Base-by-base conservation (phyloP, 2,797 vertebrate genomes). In the Neosilurus hyrtlii region DNA sequence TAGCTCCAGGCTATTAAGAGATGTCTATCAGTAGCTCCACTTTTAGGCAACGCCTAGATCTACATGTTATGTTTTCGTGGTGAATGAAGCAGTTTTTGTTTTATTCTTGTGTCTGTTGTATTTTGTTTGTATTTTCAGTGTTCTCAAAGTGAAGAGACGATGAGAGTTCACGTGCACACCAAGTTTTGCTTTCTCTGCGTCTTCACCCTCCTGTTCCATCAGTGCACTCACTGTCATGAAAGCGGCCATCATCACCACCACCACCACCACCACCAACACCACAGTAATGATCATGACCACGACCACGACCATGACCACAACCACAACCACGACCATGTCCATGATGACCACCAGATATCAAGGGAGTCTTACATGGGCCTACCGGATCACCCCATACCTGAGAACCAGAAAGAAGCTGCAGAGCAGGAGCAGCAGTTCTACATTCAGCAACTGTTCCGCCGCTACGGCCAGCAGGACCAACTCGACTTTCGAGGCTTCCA, bases 161-260 rank as follows among this genome's bases (percentile, higher is more conserved):
- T 99, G 98, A 96, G 96, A 94, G 97, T 98, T 91, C 96, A 97
- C 88, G 91, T 94, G 88, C 97, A 97, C 93, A 97, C 97, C 85
- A 96, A 95, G 91, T 97, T 99, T 92, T 99, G 98, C 93, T 95
- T 99, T 94, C 95, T 99, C 92, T 99, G 97, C 91, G 94, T 99
- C 93, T 93, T 99, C 93, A 97, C 97, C 76, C 96, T 99, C 91
- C 89, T 98, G 88, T 97, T 97, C 91, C 96, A 97, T 90, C 96
- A 97, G 83, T 97, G 96, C 91, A 95, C 93, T 93, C 96, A 95
- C 87, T 97, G 97, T 90, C 96, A 97, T 82, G 95, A 90, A 82
- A 94, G 95, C 73, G 92, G 89, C 18, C 94, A 96, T 83, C 94
- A 95, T 85, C 94, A 91, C 26, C 90, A 91, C n/a, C 65, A 63